A percentile compares a stretch with the other conserved stretches of the same genome.
phyloP scores from a whole-genome alignment of 2,888 invertebrate species.

The Euplexia lucipara region DNA sequence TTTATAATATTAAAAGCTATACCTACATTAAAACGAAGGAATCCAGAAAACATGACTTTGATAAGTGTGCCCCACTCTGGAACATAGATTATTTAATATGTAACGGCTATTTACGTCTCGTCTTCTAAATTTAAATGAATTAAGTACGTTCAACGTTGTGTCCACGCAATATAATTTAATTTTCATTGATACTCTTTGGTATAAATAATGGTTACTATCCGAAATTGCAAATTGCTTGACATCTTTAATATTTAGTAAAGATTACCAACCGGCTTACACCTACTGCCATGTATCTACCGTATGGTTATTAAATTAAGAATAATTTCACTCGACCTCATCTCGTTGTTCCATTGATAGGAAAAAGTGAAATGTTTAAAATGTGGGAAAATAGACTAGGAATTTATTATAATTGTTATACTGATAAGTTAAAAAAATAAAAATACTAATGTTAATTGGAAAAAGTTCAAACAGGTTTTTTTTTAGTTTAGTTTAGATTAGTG shows the following conservation, averaged over 20 bases:
- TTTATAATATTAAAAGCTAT: slow-evolving; percentile 24
- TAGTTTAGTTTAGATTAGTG: too few relatives aligned
- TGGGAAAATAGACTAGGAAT: too few relatives aligned
- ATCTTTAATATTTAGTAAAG: not conserved
- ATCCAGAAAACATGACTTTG: slow-evolving; percentile 35
- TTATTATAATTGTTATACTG: too few relatives aligned
- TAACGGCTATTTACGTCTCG: slow-evolving; percentile 22
- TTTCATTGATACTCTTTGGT: slow-evolving; percentile 27
- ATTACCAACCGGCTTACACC: not conserved
- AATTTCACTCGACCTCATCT: too few relatives aligned
- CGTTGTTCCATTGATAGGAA: too few relatives aligned
- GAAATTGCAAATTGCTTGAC: not conserved
- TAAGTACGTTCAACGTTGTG: not conserved
- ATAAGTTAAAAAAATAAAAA: too few relatives aligned
- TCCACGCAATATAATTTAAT: not conserved
- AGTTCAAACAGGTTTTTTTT: too few relatives aligned
- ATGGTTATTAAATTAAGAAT: too few relatives aligned
- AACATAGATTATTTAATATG: slow-evolving; percentile 29
- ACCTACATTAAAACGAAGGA: slow-evolving; percentile 20
- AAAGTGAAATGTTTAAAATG: too few relatives aligned
- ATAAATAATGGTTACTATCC: slow-evolving; percentile 6
- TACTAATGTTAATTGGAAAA: too few relatives aligned
- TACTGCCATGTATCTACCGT: not conserved
- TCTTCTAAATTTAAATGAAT: slow-evolving; percentile 20
- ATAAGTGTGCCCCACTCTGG: slow-evolving; percentile 15